phyloP scores from a whole-genome alignment of 2,888 invertebrate species.

The Cloeon dipterum region DNA sequence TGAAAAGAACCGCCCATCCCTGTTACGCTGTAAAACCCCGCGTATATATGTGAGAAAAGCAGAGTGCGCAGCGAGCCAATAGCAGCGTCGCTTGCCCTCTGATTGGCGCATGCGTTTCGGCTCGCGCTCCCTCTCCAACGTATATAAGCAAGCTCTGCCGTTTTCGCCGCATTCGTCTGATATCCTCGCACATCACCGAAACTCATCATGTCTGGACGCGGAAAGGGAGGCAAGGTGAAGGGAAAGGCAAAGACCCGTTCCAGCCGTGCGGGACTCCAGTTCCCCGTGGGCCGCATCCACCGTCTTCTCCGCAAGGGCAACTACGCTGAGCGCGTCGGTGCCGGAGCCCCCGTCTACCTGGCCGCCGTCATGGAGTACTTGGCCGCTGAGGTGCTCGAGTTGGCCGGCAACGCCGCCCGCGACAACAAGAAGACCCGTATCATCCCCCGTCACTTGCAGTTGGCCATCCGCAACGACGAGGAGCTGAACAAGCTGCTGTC shows the following conservation, averaged over 20 bases:
- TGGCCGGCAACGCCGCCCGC: constrained; percentile 34
- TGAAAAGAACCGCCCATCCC: no score
- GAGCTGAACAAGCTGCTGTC: constrained; percentile 54
- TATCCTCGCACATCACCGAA: constrained; percentile 99
- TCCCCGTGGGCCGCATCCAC: constrained; percentile 31
- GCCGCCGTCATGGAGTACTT: constrained; percentile 37
- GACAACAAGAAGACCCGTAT: constrained; percentile 48
- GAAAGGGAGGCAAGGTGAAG: constrained; percentile 22
- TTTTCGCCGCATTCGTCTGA: no score
- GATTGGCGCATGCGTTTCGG: no score
- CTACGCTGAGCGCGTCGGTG: constrained; percentile 30
- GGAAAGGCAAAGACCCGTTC: constrained; percentile 26
- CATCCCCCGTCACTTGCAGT: constrained; percentile 51
- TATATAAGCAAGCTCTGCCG: no score
- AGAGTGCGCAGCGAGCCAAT: no score
- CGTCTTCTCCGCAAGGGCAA: constrained; percentile 32
- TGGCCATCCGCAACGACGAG: constrained; percentile 62
- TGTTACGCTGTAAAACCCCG: no score
- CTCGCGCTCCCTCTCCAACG: no score
- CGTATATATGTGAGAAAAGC: no score
- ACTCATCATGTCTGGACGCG: constrained; percentile 43
- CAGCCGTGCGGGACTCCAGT: constrained; percentile 25
- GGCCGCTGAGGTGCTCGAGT: constrained; percentile 40
- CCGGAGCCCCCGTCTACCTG: constrained; percentile 27
- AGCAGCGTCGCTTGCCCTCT: no score